These are phyloP conservation scores for Cheilosia soror DNA, from an alignment of 2,888 invertebrate genomes.

Conservation along the genomic window DNA sequence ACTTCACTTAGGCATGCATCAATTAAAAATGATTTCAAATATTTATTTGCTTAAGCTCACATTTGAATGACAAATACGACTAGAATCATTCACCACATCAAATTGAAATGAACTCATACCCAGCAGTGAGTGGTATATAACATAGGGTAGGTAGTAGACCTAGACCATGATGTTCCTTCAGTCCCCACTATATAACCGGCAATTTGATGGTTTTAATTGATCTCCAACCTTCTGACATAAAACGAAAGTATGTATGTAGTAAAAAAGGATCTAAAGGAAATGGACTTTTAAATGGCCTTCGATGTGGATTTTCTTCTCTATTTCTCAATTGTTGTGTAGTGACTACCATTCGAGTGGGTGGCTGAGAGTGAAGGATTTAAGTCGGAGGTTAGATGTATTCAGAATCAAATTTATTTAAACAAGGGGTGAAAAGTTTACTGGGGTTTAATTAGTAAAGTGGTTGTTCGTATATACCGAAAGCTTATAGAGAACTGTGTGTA, in stretches of 20 bases:
- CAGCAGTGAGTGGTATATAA: background rate
- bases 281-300: constrained; percentile 58
- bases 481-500: background rate
- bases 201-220: constrained; percentile 60
- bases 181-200: constrained; percentile 35
- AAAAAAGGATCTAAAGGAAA: constrained; percentile 35
- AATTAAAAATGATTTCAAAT: constrained; percentile 58
- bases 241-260: constrained; percentile 4
- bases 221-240: constrained; percentile 37
- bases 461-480: background rate
- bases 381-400: background rate
- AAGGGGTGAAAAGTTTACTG: background rate
- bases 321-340: background rate
- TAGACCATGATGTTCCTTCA: background rate
- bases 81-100: constrained; percentile 21
- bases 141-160: background rate
- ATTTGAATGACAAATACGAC: constrained; percentile 22
- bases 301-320: background rate
- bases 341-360: background rate
- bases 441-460: constrained; percentile 2
- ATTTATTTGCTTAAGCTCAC: constrained; percentile 61
- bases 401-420: background rate
- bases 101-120: constrained; percentile 34
- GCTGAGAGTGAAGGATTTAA: background rate
- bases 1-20: constrained; percentile 52